phyloP scores from a whole-genome alignment of 2,113 vertebrate genomes.

The Mola mola region DNA sequence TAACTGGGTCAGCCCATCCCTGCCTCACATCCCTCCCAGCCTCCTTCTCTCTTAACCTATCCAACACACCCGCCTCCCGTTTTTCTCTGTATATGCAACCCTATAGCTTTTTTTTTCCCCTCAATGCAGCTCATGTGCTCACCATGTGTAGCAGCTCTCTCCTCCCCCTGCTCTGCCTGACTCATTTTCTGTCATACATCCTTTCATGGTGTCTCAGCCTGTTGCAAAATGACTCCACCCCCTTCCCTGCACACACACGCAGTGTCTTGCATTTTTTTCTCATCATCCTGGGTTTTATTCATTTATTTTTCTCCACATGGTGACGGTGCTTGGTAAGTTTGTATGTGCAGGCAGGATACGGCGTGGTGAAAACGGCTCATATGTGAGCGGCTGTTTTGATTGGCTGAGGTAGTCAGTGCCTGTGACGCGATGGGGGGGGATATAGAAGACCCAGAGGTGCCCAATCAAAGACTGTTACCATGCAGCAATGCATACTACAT shows the following conservation, averaged over 20 bases:
- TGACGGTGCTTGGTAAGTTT: constrained; percentile 45
- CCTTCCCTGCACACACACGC: neutral
- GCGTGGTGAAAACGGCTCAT: constrained; percentile 23
- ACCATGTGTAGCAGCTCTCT: constrained; percentile 57
- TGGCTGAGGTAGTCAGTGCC: constrained; percentile 56
- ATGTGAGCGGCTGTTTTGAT: constrained; percentile 52
- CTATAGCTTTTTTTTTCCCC: constrained; percentile 15
- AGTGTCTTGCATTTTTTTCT: neutral
- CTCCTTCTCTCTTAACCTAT: constrained; percentile 23
- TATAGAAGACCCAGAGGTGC: constrained; percentile 56
- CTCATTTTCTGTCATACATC: constrained; percentile 33
- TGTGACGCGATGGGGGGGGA: constrained; percentile 43
- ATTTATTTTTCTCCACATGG: neutral
- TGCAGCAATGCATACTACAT: constrained; percentile 47
- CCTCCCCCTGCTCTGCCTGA: constrained; percentile 11
- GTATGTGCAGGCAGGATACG: constrained; percentile 28
- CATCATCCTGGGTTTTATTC: neutral
- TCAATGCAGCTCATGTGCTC: constrained; percentile 62
- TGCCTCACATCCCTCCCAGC: constrained; percentile 42
- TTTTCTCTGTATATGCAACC: constrained; percentile 32
- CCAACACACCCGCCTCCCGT: constrained; percentile 18
- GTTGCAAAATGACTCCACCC: constrained; percentile 29
- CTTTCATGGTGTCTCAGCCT: constrained; percentile 26
- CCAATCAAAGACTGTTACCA: constrained; percentile 77
- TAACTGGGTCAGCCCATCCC: constrained; percentile 73